Evolutionary conservation across 2,888 invertebrate species (phyloP), one percentile per base, ranked within the genome.

Genomic region (Odontothrips loti): DNA sequence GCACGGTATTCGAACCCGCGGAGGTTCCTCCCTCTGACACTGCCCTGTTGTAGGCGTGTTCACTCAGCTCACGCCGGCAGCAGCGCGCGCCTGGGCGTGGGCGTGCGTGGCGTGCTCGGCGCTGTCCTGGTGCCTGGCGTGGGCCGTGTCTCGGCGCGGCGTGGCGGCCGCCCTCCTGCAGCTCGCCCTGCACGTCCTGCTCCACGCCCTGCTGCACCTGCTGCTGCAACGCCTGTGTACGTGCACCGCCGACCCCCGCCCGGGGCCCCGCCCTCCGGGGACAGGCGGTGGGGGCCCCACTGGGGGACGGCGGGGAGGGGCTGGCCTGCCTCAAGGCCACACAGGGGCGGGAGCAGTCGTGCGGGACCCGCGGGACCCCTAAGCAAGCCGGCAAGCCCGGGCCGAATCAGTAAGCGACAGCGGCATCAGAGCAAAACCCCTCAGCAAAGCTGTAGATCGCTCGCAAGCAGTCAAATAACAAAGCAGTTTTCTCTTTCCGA

Each of bases 61-160:
- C 80, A 89, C 85, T 23, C 82, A 68, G 11, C 68, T 75, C 68
- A 75, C 68, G 68, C 68, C 68, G 68, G 23, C 68, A 27, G 68
- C 23, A 12, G 68, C 68, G 68, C 68, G 68, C 27, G 68, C 68
- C 68, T 75, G 68, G 68, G 68, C 68, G 68, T 75, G 68, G 68
- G 68, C 27, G 23, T 75, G 68, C 68, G 68, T 75, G 68, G 68
- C 68, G 68, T 75, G 68, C 68, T 75, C 68, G 68, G 68, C 68
- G 68, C 68, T 75, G 68, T 75, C 68, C 68, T 75, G 68, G 68
- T 75, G 68, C 68, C 68, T 75, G 68, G 68, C 68, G 68, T 75
- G 68, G 68, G 68, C 68, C 68, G 68, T 75, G 68, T 75, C 68
- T n/a, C 68, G 68, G 68, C 68, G 68, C 68, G 68, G 68, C 68